Percentiles rank a stretch among this genome's conserved stretches.
phyloP scores from a whole-genome alignment of 1,140 invertebrate species.

The Dufourea novaeangliae region DNA sequence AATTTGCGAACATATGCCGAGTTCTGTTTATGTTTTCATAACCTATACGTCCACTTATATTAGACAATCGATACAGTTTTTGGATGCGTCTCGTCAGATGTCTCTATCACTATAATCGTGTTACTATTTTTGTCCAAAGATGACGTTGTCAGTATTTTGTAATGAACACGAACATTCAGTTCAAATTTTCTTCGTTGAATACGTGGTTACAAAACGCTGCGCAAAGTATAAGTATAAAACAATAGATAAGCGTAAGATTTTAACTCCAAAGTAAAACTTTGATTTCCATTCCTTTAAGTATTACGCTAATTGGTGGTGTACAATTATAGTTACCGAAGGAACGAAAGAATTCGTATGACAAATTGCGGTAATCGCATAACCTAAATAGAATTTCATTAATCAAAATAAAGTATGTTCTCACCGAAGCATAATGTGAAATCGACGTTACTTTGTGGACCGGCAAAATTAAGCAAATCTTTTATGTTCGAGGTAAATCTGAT shows the following conservation, averaged over 20 bases:
- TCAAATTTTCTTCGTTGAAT: neutral
- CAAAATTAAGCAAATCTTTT: constrained; percentile 67
- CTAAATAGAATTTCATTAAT: constrained; percentile 14
- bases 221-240: neutral
- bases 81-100: neutral
- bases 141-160: neutral
- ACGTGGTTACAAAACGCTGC: neutral
- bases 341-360: neutral
- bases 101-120: neutral
- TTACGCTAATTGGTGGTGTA: neutral
- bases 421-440: constrained; percentile 50
- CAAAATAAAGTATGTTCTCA: constrained; percentile 38
- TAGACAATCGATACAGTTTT: no score
- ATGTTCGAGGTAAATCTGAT: constrained; percentile 71
- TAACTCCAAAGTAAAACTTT: neutral
- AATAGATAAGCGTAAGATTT: neutral
- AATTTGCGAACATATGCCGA: neutral
- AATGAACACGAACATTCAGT: neutral
- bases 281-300: neutral
- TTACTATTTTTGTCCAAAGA: neutral
- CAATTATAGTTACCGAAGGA: neutral
- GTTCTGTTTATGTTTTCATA: constrained; percentile 29
- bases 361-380: constrained; percentile 1
- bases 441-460: constrained; percentile 68
- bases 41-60: neutral